phyloP scores from a whole-genome alignment of 2,888 invertebrate genomes.

The Patella depressa region DNA sequence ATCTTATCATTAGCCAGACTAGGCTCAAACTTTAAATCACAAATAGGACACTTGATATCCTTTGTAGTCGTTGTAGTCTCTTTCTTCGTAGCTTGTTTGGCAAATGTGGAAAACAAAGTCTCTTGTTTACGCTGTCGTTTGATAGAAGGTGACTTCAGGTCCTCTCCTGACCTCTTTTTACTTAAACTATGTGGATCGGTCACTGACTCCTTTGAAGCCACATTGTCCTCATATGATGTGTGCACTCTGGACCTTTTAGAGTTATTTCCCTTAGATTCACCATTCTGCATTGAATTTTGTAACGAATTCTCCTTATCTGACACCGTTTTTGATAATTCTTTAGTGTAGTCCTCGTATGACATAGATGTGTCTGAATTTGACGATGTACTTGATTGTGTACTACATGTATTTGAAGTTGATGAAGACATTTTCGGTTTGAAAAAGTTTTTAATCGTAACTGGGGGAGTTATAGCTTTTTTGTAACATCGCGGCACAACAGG shows the following conservation, averaged over 20 bases:
- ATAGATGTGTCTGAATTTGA: neutral
- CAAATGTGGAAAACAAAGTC: conserved; percentile 51
- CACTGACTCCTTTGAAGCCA: conserved; percentile 10
- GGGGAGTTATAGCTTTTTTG: conserved; percentile 59
- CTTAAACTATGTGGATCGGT: conserved; percentile 11
- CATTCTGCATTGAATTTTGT: neutral
- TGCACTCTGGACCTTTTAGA: neutral
- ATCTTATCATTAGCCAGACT: conserved; percentile 56
- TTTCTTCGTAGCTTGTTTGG: conserved; percentile 34
- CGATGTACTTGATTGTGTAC: neutral
- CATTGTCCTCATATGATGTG: neutral
- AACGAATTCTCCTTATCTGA: neutral
- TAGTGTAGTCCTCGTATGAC: neutral
- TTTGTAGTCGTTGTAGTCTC: conserved; percentile 15
- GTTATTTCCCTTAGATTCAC: conserved; percentile 10
- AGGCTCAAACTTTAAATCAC: conserved; percentile 51
- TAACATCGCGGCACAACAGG: conserved; percentile 51
- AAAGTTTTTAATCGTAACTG: conserved; percentile 65
- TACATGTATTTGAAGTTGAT: conserved; percentile 15
- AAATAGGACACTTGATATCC: conserved; percentile 57
- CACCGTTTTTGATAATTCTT: neutral
- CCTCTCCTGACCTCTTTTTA: conserved; percentile 21
- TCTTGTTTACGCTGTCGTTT: conserved; percentile 49
- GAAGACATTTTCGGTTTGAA: conserved; percentile 47
- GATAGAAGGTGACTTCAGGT: conserved; percentile 17